These are phyloP conservation scores for Myxocyprinus asiaticus DNA, from an alignment of 2,113 vertebrate genomes.

Conservation along the genomic window DNA sequence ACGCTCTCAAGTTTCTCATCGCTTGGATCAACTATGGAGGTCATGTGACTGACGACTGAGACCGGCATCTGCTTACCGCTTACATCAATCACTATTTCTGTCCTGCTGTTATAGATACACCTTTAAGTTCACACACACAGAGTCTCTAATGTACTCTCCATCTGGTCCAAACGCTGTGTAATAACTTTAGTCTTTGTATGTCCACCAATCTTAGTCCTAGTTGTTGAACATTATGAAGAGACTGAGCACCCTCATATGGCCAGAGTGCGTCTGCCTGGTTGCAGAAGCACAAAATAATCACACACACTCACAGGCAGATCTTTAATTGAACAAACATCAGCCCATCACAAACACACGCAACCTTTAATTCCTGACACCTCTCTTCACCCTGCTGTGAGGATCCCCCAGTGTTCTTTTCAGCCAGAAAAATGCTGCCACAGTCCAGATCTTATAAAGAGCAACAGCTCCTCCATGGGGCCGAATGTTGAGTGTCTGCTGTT, in stretches of 20 bases:
- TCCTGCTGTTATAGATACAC: conserved; percentile 71
- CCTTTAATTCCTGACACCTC: conserved; percentile 26
- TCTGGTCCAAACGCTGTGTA: conserved; percentile 19
- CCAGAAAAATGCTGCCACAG: not conserved
- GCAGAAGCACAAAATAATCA: conserved; percentile 10
- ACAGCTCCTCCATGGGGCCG: conserved; percentile 48
- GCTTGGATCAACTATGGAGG: conserved; percentile 85
- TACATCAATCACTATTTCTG: conserved; percentile 89
- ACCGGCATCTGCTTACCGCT: conserved; percentile 83
- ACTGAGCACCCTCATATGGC: conserved; percentile 51
- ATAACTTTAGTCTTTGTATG: conserved; percentile 34
- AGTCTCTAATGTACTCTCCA: not conserved
- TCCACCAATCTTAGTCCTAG: conserved; percentile 3
- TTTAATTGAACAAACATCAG: conserved; percentile 16
- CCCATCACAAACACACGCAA: conserved; percentile 15
- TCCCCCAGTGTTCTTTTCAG: conserved; percentile 4
- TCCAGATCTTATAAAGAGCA: conserved; percentile 20
- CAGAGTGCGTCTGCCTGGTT: not conserved
- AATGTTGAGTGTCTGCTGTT: not conserved
- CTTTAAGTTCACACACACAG: conserved; percentile 72
- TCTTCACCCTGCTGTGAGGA: conserved; percentile 23
- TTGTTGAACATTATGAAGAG: conserved; percentile 12
- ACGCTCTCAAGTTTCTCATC: conserved; percentile 86
- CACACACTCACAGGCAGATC: conserved; percentile 4
- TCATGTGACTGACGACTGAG: conserved; percentile 88